These are phyloP conservation scores for Hydrozoanthus tunicans DNA, from an alignment of 64 coral and sea anemone genomes.

Conservation along the genomic window DNA sequence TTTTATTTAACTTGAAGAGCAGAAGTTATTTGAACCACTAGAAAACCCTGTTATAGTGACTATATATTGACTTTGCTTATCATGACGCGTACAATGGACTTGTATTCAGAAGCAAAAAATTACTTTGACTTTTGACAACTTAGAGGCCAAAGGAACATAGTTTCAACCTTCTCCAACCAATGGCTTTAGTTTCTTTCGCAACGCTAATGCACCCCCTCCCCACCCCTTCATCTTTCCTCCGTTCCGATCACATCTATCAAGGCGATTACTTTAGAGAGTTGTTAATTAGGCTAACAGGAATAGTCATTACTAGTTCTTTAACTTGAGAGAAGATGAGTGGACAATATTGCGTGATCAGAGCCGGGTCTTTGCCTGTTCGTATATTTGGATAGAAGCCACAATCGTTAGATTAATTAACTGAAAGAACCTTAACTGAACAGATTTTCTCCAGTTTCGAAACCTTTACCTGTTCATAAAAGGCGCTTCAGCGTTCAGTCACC, in stretches of 20 bases:
- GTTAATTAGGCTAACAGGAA: no score
- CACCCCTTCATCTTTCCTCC: background rate
- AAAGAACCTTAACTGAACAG: background rate
- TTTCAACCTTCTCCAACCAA: background rate
- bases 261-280: no score
- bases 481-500: background rate
- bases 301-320: no score
- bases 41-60: no score
- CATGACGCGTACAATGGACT: no score
- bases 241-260: background rate
- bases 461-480: background rate
- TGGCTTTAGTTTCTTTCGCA: background rate
- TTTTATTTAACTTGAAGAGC: no score
- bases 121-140: no score
- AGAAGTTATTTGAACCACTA: no score
- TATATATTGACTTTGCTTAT: no score
- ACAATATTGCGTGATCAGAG: background rate
- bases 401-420: background rate
- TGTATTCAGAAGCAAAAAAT: no score
- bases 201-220: background rate
- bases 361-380: background rate
- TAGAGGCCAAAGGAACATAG: background rate
- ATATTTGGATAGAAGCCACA: background rate
- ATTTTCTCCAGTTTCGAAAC: background rate
- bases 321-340: background rate